Evolutionary conservation across 2,888 invertebrate genomes (phyloP), one percentile per base, ranked within the genome.

Genomic region (Cantharis lateralis): DNA sequence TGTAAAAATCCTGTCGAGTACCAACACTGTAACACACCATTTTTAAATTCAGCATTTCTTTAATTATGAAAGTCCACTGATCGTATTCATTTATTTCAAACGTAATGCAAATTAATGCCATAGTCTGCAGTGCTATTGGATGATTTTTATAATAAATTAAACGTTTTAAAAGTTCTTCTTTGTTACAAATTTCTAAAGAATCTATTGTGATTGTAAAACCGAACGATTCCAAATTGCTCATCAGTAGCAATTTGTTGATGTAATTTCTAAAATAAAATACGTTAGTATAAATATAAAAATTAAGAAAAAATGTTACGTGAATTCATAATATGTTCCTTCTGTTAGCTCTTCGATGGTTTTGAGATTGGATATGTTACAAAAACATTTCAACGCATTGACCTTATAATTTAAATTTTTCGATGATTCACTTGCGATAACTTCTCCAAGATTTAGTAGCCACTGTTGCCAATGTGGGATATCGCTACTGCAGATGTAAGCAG

Each of bases 341-440:
- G 83, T 82, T 64, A 84, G 70, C 13, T 78, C 18, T 64, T 80
- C 79, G n/a, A 87, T 82, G 1, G 80, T 83, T 15, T 80, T 80
- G 16, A 72, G 71, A 78, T 84, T 82, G 0, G 84, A 80, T 72
- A 87, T 84, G n/a, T 81, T 81, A 18, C 82, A 83, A 20, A 86
- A 83, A 79, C 86, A 86, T 81, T 84, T 86, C 72, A 87, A 76
- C 61, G 85, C 83, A 32, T 82, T 84, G 13, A 82, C 85, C 79
- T 81, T 83, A 68, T 81, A 83, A 15, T 79, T 76, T 15, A 81
- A 78, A 48, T 77, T 82, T 72, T 74, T 75, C 9, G 24, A 18
- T 1, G 75, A 69, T 15, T 81, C 79, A 10, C 64, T 70, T 28
- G 78, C 70, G 5, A 79, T 74, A 4, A 73, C 66, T 2, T 75